phyloP scores from a whole-genome alignment of 1,140 invertebrate species.

The Diuraphis noxia region DNA sequence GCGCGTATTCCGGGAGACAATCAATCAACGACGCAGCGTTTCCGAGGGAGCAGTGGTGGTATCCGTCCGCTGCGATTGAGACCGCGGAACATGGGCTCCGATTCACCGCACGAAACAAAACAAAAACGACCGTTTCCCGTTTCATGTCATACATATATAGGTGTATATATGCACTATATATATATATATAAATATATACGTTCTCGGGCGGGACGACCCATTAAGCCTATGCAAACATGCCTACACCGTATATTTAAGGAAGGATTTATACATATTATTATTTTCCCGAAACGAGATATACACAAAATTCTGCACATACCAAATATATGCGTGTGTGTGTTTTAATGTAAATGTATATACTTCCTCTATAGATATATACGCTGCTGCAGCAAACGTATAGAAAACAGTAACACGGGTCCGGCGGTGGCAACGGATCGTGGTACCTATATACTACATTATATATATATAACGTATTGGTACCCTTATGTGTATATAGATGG shows the following conservation, averaged over 20 bases:
- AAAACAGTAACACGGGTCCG: neutral
- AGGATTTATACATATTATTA: conserved; percentile 37
- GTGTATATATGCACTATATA: neutral
- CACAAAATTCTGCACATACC: neutral
- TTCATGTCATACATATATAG: too few relatives aligned
- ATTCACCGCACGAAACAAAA: conserved; percentile 33
- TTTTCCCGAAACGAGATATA: neutral
- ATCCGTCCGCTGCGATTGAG: neutral
- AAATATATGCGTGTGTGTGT: neutral
- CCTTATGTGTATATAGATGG: neutral
- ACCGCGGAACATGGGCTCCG: conserved; percentile 27
- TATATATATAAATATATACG: neutral
- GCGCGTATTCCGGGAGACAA: conserved; percentile 36
- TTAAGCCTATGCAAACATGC: conserved; percentile 41
- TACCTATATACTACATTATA: neutral
- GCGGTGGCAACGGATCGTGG: neutral
- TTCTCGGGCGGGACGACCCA: conserved; percentile 8
- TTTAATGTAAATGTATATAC: neutral
- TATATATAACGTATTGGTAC: neutral
- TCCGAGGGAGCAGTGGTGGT: neutral
- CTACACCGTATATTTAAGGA: neutral
- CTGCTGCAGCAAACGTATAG: neutral
- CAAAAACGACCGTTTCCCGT: conserved; percentile 46
- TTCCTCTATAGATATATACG: neutral
- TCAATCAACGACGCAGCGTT: conserved; percentile 45